Base-by-base conservation (phyloP, 2,888 invertebrate species). In the Pseudococcus viburni region DNA sequence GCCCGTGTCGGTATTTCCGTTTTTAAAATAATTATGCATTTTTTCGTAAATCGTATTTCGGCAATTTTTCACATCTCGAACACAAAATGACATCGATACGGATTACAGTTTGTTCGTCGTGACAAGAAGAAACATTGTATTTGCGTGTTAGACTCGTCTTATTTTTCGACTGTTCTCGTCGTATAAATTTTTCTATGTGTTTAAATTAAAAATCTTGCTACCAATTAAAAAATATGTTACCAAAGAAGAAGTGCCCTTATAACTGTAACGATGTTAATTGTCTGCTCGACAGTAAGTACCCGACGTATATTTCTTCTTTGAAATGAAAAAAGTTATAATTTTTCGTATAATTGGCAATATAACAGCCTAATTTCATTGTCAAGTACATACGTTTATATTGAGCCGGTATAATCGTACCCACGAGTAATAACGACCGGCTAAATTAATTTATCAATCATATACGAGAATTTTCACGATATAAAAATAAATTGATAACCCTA, bases 271-370 rank as follows among this genome's bases (percentile, higher is more conserved):
- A 42, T 42, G 39, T 11, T 39, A 9, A 42, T 42, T 80, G 80
- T n/a, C 19, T 80, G n/a, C n/a, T 80, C 80, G 80, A 80, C n/a
- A 80, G 80, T 80, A 80, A 80, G 80, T 80, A 42, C 19, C 8
- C n/a, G 8, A 12, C 7, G 12, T 46, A 5, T 46, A 5, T 46
- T 46, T 1, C 46, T 12, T 46, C 8, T 46, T 12, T 46, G 26
- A 33, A 33, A 33, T 33, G 26, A 33, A 33, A 33, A 33, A 33
- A 3, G 3, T 1, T 2, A 33, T 33, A 33, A 33, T 33, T 33
- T 33, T 33, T 33, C 26, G 26, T 33, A 33, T 33, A 33, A 33
- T 33, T 33, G 26, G 26, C 1, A 33, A 33, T 33, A n/a, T n/a
- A n/a, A n/a, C n/a, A n/a, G n/a, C n/a, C n/a, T n/a, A n/a, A n/a